Conservation (phyloP, 1,140 invertebrate genomes). For the Bombus huntii region DNA sequence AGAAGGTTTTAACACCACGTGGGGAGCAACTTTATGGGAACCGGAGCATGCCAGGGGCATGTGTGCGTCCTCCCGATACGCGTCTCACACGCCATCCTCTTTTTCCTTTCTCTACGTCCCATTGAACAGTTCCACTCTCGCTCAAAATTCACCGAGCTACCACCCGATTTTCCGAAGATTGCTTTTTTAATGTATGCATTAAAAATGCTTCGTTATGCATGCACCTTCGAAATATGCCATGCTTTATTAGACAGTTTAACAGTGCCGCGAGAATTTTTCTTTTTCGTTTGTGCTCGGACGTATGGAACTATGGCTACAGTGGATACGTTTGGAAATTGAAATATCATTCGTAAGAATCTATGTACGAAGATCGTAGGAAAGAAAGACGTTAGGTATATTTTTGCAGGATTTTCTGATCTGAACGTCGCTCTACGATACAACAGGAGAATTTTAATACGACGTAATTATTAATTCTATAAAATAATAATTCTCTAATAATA, state of each 20-base stretch:
- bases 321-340: no score
- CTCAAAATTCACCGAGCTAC: neutral
- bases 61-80: constrained; percentile 13
- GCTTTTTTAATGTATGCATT: constrained; percentile 42
- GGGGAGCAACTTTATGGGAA: constrained; percentile 76
- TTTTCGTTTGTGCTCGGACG: neutral
- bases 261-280: neutral
- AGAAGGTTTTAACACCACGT: constrained; percentile 71
- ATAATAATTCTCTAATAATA: no score
- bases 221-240: neutral
- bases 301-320: neutral
- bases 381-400: no score
- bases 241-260: neutral
- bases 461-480: no score
- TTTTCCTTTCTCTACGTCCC: neutral
- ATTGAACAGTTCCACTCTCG: neutral
- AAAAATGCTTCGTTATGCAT: constrained; percentile 28
- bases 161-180: constrained; percentile 25
- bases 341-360: no score
- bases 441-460: no score
- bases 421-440: no score
- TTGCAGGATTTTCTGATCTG: no score
- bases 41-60: constrained; percentile 70
- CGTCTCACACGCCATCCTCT: neutral
- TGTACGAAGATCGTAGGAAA: no score